Conservation (phyloP, 1,140 invertebrate species). For the Hylyphantes graminicola region DNA sequence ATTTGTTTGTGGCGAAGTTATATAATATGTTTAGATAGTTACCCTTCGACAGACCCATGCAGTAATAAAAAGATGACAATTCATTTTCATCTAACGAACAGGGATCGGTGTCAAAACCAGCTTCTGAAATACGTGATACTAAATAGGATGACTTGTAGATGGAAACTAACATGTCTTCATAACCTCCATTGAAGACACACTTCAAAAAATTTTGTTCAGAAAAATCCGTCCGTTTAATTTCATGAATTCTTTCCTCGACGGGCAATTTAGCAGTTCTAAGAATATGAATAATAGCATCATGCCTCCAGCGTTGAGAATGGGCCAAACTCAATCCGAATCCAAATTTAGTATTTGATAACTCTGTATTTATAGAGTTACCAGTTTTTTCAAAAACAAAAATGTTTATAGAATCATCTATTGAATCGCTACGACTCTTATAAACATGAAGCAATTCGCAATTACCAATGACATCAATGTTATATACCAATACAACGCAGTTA, state of each 20-base stretch:
- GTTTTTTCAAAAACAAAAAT: not conserved
- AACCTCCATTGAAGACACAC: not conserved
- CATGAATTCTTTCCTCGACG: not conserved
- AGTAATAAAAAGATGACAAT: constrained; percentile 19
- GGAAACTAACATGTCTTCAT: not conserved
- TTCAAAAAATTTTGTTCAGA: not conserved
- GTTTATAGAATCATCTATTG: not conserved
- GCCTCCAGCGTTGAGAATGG: not conserved
- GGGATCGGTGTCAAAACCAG: constrained; percentile 8
- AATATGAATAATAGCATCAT: not conserved
- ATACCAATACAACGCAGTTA: not conserved
- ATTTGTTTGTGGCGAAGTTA: not conserved
- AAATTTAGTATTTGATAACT: not conserved
- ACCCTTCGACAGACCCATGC: not conserved
- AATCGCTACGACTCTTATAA: too few relatives aligned
- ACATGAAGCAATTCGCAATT: not conserved
- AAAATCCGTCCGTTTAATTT: not conserved
- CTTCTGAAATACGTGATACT: not conserved
- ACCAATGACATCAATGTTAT: not conserved
- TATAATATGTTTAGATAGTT: not conserved
- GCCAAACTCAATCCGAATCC: not conserved
- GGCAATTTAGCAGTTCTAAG: constrained; percentile 1
- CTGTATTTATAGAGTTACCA: too few relatives aligned
- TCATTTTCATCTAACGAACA: not conserved
- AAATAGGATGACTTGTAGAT: constrained; percentile 15